These are phyloP conservation scores for Trichonephila clavata DNA, from an alignment of 1,140 invertebrate species.

Conservation along the genomic window DNA sequence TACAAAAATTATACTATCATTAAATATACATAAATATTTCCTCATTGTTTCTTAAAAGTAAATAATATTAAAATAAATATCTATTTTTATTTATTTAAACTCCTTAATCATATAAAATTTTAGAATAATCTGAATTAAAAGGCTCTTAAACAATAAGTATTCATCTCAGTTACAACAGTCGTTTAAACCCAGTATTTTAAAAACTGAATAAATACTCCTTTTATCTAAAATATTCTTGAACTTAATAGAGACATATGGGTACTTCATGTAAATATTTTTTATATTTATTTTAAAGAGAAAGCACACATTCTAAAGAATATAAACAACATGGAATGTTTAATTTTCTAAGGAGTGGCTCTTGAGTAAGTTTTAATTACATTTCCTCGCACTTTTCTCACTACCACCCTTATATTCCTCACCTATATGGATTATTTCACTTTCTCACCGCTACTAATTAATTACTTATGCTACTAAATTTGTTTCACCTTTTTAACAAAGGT, in stretches of 20 bases:
- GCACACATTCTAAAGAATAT: not conserved
- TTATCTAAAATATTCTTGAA: not conserved
- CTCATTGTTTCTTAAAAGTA: too few species aligned
- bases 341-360: not conserved
- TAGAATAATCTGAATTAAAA: too few species aligned
- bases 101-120: too few species aligned
- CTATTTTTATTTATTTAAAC: too few species aligned
- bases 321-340: not conserved
- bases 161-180: too few species aligned
- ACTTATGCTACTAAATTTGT: constrained; percentile 28
- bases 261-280: not conserved
- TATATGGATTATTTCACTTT: constrained; percentile 17
- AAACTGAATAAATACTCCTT: not conserved
- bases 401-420: not conserved
- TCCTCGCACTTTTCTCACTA: not conserved
- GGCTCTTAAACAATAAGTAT: too few species aligned
- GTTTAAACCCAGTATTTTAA: too few species aligned
- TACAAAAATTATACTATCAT: too few species aligned
- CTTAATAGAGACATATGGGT: not conserved
- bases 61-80: too few species aligned
- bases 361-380: constrained; percentile 16
- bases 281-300: not conserved
- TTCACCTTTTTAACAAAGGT: constrained; percentile 23
- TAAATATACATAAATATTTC: too few species aligned
- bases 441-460: constrained; percentile 27